Conservation (phyloP, 2,113 vertebrate species). For the Xenotilapia caudafasciata region DNA sequence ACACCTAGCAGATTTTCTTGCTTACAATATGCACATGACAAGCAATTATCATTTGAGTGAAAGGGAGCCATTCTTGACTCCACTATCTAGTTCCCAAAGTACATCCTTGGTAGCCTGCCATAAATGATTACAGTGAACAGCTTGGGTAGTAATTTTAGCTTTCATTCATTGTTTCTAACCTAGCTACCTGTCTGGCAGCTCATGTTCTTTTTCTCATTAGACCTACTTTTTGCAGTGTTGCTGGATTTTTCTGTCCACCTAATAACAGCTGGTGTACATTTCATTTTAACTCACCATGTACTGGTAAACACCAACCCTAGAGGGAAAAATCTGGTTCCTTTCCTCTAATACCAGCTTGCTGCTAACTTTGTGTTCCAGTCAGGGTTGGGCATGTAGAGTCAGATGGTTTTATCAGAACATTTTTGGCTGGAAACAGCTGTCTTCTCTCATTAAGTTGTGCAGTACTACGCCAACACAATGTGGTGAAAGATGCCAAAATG, state of each 20-base stretch:
- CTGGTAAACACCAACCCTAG: neutral
- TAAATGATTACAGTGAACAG: neutral
- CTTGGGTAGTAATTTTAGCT: neutral
- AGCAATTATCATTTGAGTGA: neutral
- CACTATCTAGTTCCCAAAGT: neutral
- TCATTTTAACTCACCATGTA: neutral
- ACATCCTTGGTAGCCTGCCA: neutral
- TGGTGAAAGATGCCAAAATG: neutral
- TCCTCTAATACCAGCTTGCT: neutral
- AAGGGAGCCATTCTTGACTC: neutral
- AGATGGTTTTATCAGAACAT: neutral
- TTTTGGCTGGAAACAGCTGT: neutral
- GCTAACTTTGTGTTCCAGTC: neutral
- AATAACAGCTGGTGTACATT: neutral
- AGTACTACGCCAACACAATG: neutral
- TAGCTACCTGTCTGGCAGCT: neutral
- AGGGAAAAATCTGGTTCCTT: neutral
- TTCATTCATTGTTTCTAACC: neutral
- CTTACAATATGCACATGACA: neutral
- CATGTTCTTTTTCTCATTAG: neutral
- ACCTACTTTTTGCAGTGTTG: neutral
- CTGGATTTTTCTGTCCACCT: neutral
- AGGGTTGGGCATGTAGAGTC: neutral
- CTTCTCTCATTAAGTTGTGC: neutral
- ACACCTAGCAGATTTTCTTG: neutral